Conservation (phyloP, 2,113 vertebrate genomes). For the Charadrius vociferus region DNA sequence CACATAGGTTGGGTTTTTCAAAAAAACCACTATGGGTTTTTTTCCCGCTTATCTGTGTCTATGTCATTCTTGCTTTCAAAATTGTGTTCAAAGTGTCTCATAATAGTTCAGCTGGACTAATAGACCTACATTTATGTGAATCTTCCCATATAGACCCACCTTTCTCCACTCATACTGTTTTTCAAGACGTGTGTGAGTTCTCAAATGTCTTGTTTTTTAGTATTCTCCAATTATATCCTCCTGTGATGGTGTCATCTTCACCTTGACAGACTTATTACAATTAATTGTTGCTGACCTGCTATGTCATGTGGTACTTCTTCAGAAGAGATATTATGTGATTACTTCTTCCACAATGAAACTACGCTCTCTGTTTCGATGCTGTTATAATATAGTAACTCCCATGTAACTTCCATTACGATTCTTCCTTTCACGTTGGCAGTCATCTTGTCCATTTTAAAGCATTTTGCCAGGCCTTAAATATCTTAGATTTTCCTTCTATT, state of each 20-base stretch:
- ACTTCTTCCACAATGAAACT: neutral
- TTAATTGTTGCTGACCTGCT: neutral
- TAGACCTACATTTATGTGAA: neutral
- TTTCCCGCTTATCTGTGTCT: neutral
- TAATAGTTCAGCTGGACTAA: neutral
- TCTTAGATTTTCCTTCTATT: neutral
- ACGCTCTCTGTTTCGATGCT: rapidly evolving
- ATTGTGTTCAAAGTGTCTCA: neutral
- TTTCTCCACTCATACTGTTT: neutral
- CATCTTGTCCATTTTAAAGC: neutral
- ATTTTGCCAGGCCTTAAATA: neutral
- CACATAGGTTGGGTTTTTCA: too few species aligned
- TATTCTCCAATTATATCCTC: neutral
- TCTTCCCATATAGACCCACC: neutral
- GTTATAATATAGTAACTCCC: neutral
- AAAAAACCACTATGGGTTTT: rapidly evolving
- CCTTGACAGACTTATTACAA: neutral
- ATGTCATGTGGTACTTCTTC: neutral
- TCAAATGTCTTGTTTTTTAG: neutral
- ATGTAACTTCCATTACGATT: neutral
- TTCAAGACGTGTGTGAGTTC: neutral
- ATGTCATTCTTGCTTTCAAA: neutral
- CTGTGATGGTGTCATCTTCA: neutral
- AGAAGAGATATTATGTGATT: neutral
- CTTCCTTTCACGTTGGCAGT: neutral